Percentiles rank a stretch among this genome's conserved stretches.
Conservation (phyloP, 2,797 vertebrate genomes). For the Coendou prehensilis region DNA sequence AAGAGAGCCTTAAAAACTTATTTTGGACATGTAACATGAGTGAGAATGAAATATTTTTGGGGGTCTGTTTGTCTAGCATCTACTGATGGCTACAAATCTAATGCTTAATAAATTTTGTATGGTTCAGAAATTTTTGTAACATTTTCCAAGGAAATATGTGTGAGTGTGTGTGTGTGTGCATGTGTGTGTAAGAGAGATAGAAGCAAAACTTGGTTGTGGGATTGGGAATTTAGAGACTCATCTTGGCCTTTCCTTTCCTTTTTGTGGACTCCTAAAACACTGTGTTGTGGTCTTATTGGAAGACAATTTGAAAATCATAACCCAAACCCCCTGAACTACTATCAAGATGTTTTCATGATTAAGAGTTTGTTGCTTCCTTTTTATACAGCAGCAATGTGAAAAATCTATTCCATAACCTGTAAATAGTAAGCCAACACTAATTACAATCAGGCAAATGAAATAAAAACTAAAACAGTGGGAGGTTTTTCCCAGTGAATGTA, state of each 20-base stretch:
- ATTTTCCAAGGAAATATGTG: not conserved
- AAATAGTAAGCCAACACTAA: slow-evolving; percentile 75
- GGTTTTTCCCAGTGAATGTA: slow-evolving; percentile 67
- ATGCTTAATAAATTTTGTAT: not conserved
- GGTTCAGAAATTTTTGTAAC: slow-evolving; percentile 39
- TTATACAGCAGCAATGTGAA: slow-evolving; percentile 63
- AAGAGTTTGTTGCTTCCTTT: slow-evolving; percentile 59
- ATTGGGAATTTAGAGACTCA: not conserved
- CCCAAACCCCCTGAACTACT: not conserved
- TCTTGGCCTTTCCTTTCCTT: not conserved
- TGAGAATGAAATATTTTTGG: not conserved
- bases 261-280: not conserved
- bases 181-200: not conserved
- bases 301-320: slow-evolving; percentile 43
- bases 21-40: not conserved
- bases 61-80: slow-evolving; percentile 16
- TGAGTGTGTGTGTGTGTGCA: not conserved
- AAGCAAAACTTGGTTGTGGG: not conserved
- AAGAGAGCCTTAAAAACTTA: not conserved
- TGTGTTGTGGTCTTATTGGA: not conserved
- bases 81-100: slow-evolving; percentile 10
- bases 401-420: slow-evolving; percentile 70
- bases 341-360: slow-evolving; percentile 47
- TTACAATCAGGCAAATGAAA: slow-evolving; percentile 66
- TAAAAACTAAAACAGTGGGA: slow-evolving; percentile 65